phyloP scores from a whole-genome alignment of 2,797 vertebrate genomes.

The Coluber constrictor region DNA sequence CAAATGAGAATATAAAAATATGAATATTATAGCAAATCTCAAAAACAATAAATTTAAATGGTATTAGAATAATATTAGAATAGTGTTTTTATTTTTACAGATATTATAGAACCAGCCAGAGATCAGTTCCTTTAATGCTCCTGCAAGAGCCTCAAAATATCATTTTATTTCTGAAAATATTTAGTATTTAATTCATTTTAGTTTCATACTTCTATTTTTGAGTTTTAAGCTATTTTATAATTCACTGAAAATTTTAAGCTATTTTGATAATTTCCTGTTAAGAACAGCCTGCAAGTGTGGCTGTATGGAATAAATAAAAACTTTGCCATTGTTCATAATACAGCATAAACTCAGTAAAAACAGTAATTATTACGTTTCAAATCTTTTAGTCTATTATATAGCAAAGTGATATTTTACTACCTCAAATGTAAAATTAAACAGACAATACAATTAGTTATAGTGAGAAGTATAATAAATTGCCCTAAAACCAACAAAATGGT shows the following conservation, averaged over 20 bases:
- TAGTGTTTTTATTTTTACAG: background rate
- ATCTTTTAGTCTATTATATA: constrained; percentile 19
- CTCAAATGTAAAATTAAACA: constrained; percentile 42
- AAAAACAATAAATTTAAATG: background rate
- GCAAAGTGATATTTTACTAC: constrained; percentile 31
- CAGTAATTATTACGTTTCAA: constrained; percentile 29
- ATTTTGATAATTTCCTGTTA: background rate
- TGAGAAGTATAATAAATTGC: constrained; percentile 44
- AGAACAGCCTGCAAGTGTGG: background rate
- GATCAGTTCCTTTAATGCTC: background rate
- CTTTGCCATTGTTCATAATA: constrained; percentile 14
- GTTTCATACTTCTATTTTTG: background rate
- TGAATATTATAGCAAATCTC: background rate
- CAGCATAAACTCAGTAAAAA: constrained; percentile 37
- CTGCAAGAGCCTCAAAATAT: background rate
- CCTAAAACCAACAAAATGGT: constrained; percentile 42
- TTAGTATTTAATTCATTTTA: background rate
- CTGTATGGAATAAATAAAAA: background rate
- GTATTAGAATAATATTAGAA: too few relatives aligned
- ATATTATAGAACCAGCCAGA: background rate
- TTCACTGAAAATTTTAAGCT: background rate
- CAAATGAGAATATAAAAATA: background rate
- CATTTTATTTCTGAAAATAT: background rate
- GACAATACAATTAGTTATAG: constrained; percentile 20
- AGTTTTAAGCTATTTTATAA: background rate